phyloP scores from a whole-genome alignment of 2,113 vertebrate species.

The Coryphaenoides rupestris region DNA sequence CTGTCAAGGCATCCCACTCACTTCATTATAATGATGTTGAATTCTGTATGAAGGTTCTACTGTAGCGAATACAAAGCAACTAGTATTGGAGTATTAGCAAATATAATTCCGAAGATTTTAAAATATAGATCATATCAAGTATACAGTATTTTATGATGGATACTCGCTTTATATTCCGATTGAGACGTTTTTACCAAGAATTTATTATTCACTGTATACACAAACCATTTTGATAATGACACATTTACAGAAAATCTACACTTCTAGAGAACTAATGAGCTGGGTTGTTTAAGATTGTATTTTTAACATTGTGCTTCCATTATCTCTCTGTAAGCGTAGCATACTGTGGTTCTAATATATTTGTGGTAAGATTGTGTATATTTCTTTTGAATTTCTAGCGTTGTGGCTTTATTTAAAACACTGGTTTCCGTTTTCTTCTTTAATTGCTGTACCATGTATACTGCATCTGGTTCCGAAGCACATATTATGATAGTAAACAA shows the following conservation, averaged over 20 bases:
- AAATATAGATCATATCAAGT: neutral
- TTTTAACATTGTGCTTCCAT: constrained; percentile 52
- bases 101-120: neutral
- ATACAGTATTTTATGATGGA: neutral
- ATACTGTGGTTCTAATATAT: constrained; percentile 53
- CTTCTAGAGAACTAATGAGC: constrained; percentile 21
- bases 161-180: neutral
- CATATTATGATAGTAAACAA: constrained; percentile 36
- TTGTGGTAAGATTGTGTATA: constrained; percentile 65
- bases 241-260: neutral
- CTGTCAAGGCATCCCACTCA: neutral
- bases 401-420: constrained; percentile 62
- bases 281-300: constrained; percentile 67
- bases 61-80: neutral
- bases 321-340: constrained; percentile 41
- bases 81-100: neutral
- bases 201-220: neutral
- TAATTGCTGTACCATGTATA: constrained; percentile 57
- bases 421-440: constrained; percentile 51
- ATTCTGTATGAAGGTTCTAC: neutral
- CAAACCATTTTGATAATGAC: constrained; percentile 18
- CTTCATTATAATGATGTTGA: neutral
- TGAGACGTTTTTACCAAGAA: neutral
- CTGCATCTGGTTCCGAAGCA: constrained; percentile 61
- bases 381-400: constrained; percentile 52